These are phyloP conservation scores for Pseudoatta argentina DNA, from an alignment of 1,140 invertebrate genomes.

Conservation along the genomic window DNA sequence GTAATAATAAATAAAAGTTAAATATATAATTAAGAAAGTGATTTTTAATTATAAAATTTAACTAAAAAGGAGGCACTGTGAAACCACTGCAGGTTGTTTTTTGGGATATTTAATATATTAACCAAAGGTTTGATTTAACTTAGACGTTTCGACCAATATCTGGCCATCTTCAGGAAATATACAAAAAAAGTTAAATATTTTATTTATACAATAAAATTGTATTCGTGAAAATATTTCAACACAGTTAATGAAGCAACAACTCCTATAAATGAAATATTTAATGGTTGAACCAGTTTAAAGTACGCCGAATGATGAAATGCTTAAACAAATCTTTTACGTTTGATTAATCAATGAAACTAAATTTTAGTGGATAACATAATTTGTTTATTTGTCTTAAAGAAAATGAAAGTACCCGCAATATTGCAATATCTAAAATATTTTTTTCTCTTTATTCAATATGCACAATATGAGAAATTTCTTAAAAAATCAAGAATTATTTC, in stretches of 20 bases:
- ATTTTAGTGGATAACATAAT: not conserved
- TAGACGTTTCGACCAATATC: too few species aligned
- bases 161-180: too few species aligned
- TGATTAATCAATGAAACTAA: not conserved
- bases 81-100: too few species aligned
- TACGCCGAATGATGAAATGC: not conserved
- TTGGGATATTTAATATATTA: too few species aligned
- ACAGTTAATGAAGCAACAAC: not conserved
- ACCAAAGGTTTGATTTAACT: too few species aligned
- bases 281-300: not conserved
- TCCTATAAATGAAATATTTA: not conserved
- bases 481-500: conserved; percentile 8
- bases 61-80: too few species aligned
- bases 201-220: not conserved
- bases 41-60: too few species aligned
- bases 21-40: too few species aligned
- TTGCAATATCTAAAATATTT: not conserved
- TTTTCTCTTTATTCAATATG: not conserved
- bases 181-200: conserved; percentile 17
- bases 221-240: not conserved
- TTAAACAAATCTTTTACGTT: not conserved
- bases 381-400: not conserved
- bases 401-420: not conserved
- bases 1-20: not conserved
- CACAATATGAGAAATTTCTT: not conserved